Percentiles rank a stretch among this genome's conserved stretches.
These are phyloP conservation scores for Micrastur ruficollis DNA, from an alignment of 2,797 vertebrate species.

Conservation along the genomic window DNA sequence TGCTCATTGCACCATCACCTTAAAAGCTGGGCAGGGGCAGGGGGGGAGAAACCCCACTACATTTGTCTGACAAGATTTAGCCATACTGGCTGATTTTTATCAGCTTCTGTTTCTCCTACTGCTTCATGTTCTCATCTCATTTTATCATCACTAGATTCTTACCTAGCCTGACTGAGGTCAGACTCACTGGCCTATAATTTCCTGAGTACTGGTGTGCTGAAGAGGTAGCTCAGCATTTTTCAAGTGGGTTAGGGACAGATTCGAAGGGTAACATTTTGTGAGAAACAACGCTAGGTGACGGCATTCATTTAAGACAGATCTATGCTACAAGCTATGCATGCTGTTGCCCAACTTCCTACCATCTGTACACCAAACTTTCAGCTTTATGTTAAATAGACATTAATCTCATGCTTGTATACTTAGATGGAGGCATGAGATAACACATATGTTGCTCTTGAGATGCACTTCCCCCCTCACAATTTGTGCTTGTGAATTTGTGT, in stretches of 20 bases:
- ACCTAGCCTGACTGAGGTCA: not conserved
- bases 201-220: not conserved
- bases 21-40: not conserved
- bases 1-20: not conserved
- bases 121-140: not conserved
- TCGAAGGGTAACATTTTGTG: not conserved
- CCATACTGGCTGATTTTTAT: not conserved
- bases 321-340: not conserved
- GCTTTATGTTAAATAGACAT: not conserved
- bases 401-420: not conserved
- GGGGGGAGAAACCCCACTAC: not conserved
- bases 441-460: constrained; percentile 27
- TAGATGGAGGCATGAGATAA: constrained; percentile 14
- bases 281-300: not conserved
- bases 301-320: not conserved
- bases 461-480: not conserved
- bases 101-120: not conserved
- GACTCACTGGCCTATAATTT: not conserved
- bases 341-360: constrained; percentile 34
- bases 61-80: not conserved
- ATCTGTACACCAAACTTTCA: constrained; percentile 12
- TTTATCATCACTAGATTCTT: not conserved
- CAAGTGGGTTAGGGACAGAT: not conserved
- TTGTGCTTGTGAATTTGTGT: constrained; percentile 9
- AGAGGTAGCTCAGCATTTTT: not conserved